phyloP scores from a whole-genome alignment of 2,797 vertebrate species.

The Amblyraja radiata region DNA sequence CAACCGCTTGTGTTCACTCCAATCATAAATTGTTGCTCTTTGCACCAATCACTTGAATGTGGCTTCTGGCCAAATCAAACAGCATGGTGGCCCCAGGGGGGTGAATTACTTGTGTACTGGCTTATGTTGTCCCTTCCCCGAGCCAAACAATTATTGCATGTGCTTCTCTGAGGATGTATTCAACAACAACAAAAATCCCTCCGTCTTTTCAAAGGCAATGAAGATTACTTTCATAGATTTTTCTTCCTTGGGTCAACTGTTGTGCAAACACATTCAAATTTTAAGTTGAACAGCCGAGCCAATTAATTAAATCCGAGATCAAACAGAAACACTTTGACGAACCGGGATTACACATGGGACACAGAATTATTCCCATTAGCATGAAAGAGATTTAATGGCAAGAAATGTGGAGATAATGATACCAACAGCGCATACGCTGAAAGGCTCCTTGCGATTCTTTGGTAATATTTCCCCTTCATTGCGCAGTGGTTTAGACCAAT shows the following conservation, averaged over 20 bases:
- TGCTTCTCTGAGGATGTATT: background rate
- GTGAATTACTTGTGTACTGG: slow-evolving; percentile 51
- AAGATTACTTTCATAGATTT: background rate
- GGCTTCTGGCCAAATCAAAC: slow-evolving; percentile 56
- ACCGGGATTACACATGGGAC: background rate
- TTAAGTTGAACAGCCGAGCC: background rate
- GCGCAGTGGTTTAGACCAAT: background rate
- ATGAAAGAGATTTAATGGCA: background rate
- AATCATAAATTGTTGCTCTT: slow-evolving; percentile 57
- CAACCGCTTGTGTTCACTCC: slow-evolving; percentile 47
- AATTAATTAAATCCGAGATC: background rate
- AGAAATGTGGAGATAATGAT: background rate
- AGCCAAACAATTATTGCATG: slow-evolving; percentile 20
- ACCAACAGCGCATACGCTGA: background rate
- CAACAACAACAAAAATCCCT: background rate
- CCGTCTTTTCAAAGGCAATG: background rate
- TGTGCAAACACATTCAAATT: background rate
- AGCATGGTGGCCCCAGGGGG: slow-evolving; percentile 52
- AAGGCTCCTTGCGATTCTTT: background rate
- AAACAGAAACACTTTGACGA: background rate
- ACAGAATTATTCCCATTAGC: background rate
- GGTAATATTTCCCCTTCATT: background rate
- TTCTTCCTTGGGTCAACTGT: background rate
- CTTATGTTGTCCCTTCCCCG: slow-evolving; percentile 22
- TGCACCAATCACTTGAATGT: slow-evolving; percentile 50